Evolutionary conservation across 2,113 vertebrate genomes (phyloP).

Genomic region (Tupaia chinensis): DNA sequence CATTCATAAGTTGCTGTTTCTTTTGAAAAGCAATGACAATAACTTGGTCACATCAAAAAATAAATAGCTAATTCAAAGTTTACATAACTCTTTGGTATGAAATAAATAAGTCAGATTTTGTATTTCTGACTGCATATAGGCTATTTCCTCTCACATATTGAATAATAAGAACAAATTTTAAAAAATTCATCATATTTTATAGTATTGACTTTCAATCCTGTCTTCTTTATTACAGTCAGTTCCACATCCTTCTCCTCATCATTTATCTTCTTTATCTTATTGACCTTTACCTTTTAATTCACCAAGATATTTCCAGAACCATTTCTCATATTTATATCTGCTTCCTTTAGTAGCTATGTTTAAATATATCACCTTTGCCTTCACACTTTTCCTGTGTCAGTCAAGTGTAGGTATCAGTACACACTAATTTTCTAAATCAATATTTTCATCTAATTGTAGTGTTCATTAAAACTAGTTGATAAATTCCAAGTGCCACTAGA

Average conservation of each 20-base stretch:
- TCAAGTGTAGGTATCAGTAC: not conserved
- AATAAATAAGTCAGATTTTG: not conserved
- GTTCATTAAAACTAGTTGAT: not conserved
- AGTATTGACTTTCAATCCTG: not conserved
- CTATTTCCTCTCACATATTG: not conserved
- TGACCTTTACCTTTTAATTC: not conserved
- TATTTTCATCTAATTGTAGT: not conserved
- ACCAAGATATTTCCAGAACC: not conserved
- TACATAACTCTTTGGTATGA: not conserved
- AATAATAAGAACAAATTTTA: not conserved
- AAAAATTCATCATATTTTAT: constrained; percentile 18
- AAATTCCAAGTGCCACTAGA: not conserved
- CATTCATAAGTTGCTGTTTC: not conserved
- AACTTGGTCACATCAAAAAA: not conserved
- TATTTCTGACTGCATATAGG: not conserved
- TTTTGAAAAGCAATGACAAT: not conserved
- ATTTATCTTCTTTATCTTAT: not conserved
- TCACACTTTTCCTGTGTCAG: not conserved
- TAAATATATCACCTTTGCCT: not conserved
- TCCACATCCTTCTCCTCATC: not conserved
- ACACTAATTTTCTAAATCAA: constrained; percentile 1
- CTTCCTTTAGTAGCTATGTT: not conserved
- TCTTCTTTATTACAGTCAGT: not conserved
- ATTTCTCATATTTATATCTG: not conserved
- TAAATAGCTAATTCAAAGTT: not conserved